Base-by-base conservation (phyloP, 2,113 vertebrate genomes). In the Carassius carassius region DNA sequence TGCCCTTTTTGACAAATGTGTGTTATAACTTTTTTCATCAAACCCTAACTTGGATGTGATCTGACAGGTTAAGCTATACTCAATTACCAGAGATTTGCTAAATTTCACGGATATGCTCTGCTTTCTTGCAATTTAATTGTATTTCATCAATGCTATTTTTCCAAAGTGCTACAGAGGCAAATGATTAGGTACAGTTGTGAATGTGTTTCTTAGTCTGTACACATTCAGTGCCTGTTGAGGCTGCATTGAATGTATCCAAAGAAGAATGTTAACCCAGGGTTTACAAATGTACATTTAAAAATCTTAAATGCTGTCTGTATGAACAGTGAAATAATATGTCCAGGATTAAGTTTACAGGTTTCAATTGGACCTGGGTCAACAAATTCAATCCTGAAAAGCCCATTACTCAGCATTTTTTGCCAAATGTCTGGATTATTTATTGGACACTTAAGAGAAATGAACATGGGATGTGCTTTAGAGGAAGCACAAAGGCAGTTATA, bases 181-280 rank as follows among this genome's bases (percentile, higher is more conserved):
- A 78, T 51, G 29, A 23, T 87, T 47, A 76, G 23, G 37, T 70
- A 44, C 72, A 84, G 14, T 63, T 54, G 37, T 69, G 32, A 80
- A 23, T 29, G 14, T 32, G 19, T 70, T 76, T 70, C 37, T 83
- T 65, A 23, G 69, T 25, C 16, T 12, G 19, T 9, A 32, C 75
- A 60, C 35, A 41, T 54, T 70, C 16, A 58, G 44, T 75, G 21
- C 35, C 41, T 74, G 58, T 44, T 86, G 60, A 63, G 67, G 84
- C 47, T 86, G 16, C n/a, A 67, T 70, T 86, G 62, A 70, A 58
- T 41, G 84, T 87, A 75, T 86, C 78, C 85, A 37, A 37, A 37
- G 3, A 37, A 37, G 35, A 5, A 41, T 41, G 37, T 41, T 7
- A 41, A 41, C 37, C 37, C 37, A 41, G 37, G 37, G 37, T 41